phyloP scores from a whole-genome alignment of 2,113 vertebrate genomes.

The Cephalopholis sonnerati region DNA sequence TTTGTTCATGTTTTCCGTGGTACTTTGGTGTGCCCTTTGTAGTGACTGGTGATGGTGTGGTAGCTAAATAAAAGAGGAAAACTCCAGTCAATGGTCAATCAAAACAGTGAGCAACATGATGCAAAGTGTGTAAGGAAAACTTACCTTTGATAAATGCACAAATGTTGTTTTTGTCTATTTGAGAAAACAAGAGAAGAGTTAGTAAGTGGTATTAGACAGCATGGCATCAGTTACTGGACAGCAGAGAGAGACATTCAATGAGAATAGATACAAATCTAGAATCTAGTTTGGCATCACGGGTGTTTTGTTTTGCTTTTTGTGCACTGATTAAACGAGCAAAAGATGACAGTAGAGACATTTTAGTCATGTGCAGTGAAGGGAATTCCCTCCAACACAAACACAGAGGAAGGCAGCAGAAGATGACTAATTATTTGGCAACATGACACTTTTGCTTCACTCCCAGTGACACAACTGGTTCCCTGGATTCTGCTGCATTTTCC shows the following conservation, averaged over 20 bases:
- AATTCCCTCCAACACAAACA: not conserved
- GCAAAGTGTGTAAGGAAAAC: not conserved
- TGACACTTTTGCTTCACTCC: not conserved
- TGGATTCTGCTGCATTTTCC: not conserved
- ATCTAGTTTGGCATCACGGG: not conserved
- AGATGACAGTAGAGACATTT: not conserved
- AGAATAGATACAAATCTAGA: not conserved
- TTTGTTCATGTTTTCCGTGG: rapidly evolving
- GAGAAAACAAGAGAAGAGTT: conserved; percentile 23
- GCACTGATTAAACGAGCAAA: not conserved
- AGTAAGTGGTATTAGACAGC: not conserved
- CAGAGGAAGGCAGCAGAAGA: not conserved
- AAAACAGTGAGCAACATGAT: not conserved
- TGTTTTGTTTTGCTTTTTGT: not conserved
- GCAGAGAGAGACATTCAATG: not conserved
- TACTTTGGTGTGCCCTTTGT: rapidly evolving
- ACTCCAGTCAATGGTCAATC: not conserved
- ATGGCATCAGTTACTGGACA: not conserved
- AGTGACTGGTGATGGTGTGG: not conserved
- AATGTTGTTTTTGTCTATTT: not conserved
- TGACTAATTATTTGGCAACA: not conserved
- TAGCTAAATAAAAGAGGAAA: not conserved
- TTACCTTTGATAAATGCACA: conserved; percentile 10
- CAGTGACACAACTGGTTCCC: not conserved
- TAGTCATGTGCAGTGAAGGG: not conserved